Conservation (phyloP, 2,888 invertebrate species). For the Aspidapion aeneum region DNA sequence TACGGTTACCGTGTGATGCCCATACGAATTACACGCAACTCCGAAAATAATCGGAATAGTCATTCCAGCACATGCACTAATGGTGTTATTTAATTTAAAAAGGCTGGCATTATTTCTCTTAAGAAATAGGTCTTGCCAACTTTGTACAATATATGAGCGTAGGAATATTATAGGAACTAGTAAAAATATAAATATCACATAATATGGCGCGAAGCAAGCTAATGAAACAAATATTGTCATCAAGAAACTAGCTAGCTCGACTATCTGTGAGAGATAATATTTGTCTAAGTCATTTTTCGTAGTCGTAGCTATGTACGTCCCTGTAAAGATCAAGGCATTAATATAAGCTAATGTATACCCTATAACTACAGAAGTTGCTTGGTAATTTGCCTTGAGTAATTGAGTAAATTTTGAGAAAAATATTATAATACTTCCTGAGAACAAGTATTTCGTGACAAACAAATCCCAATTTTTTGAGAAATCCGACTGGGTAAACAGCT, state of each 20-base stretch:
- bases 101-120: neutral
- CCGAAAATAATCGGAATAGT: neutral
- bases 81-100: neutral
- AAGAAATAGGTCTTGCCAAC: neutral
- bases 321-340: neutral
- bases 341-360: neutral
- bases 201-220: neutral
- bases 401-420: neutral
- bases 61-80: neutral
- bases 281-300: neutral
- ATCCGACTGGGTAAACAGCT: neutral
- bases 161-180: neutral
- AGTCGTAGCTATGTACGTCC: neutral
- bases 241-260: neutral
- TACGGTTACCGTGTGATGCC: neutral
- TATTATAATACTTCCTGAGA: neutral
- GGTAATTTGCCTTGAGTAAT: neutral
- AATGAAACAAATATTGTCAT: neutral
- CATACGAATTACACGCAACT: neutral
- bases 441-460: neutral
- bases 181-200: neutral
- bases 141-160: neutral
- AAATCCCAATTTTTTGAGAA: neutral
- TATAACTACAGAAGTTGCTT: neutral
- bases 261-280: neutral